Conservation (phyloP, 2,888 invertebrate species). For the Macrophya annulata region DNA sequence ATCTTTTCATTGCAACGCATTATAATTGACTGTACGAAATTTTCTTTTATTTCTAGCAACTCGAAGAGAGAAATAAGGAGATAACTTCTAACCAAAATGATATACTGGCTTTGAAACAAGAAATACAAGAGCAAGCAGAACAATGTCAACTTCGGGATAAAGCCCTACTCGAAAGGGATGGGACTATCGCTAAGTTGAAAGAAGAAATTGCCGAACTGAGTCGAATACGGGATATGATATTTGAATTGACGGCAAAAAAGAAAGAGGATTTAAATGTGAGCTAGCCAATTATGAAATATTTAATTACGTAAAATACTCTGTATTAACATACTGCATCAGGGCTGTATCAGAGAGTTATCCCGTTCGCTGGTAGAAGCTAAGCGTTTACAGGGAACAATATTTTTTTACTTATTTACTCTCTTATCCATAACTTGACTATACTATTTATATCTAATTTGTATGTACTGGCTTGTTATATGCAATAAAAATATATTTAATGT, state of each 20-base stretch:
- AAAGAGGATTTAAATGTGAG: slow-evolving; percentile 67
- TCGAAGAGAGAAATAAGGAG: slow-evolving; percentile 70
- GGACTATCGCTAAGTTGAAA: slow-evolving; percentile 65
- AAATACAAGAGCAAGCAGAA: slow-evolving; percentile 69
- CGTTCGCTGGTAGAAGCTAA: background rate
- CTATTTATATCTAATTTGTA: background rate
- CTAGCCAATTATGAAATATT: background rate
- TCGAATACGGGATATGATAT: slow-evolving; percentile 76
- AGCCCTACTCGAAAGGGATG: slow-evolving; percentile 71
- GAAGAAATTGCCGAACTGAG: slow-evolving; percentile 70
- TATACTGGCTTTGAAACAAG: slow-evolving; percentile 72
- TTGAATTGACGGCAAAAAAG: slow-evolving; percentile 73
- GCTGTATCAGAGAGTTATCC: background rate
- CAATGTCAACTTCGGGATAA: slow-evolving; percentile 69
- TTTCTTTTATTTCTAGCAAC: slow-evolving; percentile 62
- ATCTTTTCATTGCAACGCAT: background rate
- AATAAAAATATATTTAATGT: slow-evolving; percentile 12
- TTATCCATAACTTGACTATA: background rate
- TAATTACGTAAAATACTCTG: background rate
- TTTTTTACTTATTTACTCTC: background rate
- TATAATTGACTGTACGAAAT: background rate
- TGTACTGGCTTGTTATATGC: background rate
- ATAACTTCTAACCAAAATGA: slow-evolving; percentile 68
- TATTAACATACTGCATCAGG: background rate
- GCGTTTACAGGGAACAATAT: background rate